These are phyloP conservation scores for Oryzias dopingdopingensis DNA, from an alignment of 2,797 vertebrate genomes.

Conservation along the genomic window DNA sequence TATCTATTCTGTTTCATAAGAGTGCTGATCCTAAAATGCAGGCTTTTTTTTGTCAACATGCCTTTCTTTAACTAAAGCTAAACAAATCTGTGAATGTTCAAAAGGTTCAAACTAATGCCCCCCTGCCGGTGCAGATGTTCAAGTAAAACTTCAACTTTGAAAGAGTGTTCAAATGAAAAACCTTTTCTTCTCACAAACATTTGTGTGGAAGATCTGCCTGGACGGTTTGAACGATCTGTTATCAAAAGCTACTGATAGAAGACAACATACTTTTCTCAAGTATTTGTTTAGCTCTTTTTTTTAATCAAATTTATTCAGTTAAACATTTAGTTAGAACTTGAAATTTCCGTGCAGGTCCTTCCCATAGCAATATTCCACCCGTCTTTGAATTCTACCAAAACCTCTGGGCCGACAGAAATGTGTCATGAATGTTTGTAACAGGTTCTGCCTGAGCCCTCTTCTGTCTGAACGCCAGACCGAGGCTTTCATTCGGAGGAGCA, in stretches of 20 bases:
- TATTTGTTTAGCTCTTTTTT: conserved; percentile 17
- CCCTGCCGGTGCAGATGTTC: conserved; percentile 26
- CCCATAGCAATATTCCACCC: conserved; percentile 60
- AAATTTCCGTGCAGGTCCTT: conserved; percentile 40
- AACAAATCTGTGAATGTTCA: conserved; percentile 13
- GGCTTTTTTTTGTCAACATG: conserved; percentile 13
- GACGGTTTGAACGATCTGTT: conserved; percentile 39
- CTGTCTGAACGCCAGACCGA: conserved; percentile 8
- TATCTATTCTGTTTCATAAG: conserved; percentile 1
- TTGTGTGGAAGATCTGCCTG: conserved; percentile 31
- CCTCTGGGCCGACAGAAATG: conserved; percentile 20
- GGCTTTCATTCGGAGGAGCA: conserved; percentile 21
- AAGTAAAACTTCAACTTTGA: conserved; percentile 38
- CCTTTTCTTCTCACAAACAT: conserved; percentile 15
- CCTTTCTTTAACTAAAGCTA: conserved; percentile 27
- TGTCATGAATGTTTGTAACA: conserved; percentile 58
- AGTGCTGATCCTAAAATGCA: conserved; percentile 2
- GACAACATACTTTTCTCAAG: conserved; percentile 27
- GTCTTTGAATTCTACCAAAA: conserved; percentile 35
- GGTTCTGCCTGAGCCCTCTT: conserved; percentile 32
- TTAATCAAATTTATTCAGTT: conserved; percentile 30
- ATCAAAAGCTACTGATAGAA: conserved; percentile 57
- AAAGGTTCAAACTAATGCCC: conserved; percentile 17
- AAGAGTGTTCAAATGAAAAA: conserved; percentile 20
- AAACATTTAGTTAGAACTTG: conserved; percentile 41